Evolutionary conservation across 64 coral and sea anemone species (phyloP), one percentile per base, ranked within the genome.

Genomic region (Orbicella faveolata): DNA sequence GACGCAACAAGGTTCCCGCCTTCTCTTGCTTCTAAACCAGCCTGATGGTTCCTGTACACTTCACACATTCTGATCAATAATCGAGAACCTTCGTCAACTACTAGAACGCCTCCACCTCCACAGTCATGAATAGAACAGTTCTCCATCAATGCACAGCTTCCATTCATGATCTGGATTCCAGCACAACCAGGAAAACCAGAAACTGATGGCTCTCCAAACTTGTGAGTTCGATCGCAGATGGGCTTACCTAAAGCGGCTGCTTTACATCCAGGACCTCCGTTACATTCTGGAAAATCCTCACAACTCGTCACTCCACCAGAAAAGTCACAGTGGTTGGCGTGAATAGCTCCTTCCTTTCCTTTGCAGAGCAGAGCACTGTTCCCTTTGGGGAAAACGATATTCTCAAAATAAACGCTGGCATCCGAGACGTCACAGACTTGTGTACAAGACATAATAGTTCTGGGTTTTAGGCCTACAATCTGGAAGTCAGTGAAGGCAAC

Each of bases 241-340:
- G 51, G 74, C 23, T 20, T 61, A 18, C 91, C 91, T 19, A 68
- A 25, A 25, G 77, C 75, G 0, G 34, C 23, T 16, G 94, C 67
- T n/a, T 93, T 33, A 48, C 95, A 96, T 4, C 91, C 95, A 70
- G 53, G 5, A 0, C 83, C 95, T 0, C 95, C 95, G 52, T 96
- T 90, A 61, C 95, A 96, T 21, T 96, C 95, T 93, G 95, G 91
- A 33, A 63, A 94, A 61, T 94, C 89, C 62, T 91, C 89, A 61
- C 95, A 98, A 15, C 89, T 75, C 3, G 54, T 33, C 13, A 4
- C n/a, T 52, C 95, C 95, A 65, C 92, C 92, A 2, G 95, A 98
- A 53, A 98, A 10, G 15, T 94, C 26, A 74, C 95, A 91, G 3
- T 57, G 75, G 34, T 88, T 59, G 61, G 91, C 2, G 35, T 63